These are phyloP conservation scores for Microcebus ravelobensis DNA, from an alignment of 2,113 vertebrate species.

Conservation along the genomic window DNA sequence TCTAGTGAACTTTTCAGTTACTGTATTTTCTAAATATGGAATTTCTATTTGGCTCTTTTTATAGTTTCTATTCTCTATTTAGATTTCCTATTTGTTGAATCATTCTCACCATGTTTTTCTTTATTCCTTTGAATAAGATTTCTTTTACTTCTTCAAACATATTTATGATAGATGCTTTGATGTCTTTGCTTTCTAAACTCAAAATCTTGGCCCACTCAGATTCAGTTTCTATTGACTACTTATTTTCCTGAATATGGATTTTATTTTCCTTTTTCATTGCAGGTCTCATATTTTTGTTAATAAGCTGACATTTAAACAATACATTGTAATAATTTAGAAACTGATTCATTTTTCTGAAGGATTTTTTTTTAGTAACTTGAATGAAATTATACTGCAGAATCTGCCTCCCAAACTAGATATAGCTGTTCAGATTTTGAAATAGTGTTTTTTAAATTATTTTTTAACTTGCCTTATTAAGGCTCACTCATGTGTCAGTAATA, in stretches of 20 bases:
- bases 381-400: neutral
- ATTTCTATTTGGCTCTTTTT: neutral
- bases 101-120: neutral
- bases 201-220: conserved; percentile 6
- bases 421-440: neutral
- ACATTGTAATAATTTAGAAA: neutral
- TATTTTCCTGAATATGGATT: neutral
- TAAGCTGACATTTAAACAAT: neutral
- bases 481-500: neutral
- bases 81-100: neutral
- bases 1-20: neutral
- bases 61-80: neutral
- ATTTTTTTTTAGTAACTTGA: neutral
- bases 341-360: neutral
- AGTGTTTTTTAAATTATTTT: conserved; percentile 17
- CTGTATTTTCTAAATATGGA: neutral
- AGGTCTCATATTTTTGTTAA: neutral
- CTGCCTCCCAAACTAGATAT: neutral
- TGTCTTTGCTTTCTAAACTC: conserved; percentile 9
- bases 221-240: neutral
- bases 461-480: neutral
- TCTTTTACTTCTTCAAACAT: conserved; percentile 21
- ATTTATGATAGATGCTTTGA: neutral
- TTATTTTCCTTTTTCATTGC: neutral
- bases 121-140: neutral